Base-by-base conservation (phyloP, 2,888 invertebrate species). In the Drosophila mulleri region DNA sequence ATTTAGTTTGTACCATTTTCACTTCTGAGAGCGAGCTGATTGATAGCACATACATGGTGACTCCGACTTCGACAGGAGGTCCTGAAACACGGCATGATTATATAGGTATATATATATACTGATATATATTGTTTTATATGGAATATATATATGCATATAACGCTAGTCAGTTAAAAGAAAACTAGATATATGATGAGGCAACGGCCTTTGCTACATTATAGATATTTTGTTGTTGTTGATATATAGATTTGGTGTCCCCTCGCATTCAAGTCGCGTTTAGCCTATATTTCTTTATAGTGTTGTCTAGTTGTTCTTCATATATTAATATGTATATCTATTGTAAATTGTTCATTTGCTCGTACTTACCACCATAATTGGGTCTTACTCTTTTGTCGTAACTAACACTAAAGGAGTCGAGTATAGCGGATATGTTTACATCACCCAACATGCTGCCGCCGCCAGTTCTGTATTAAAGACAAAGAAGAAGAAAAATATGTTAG, bases 351-450 rank as follows among this genome's bases (percentile, higher is more conserved):
- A 1, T 8, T 29, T 29, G 70, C 54, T 63, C 47, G 37, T 91
- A 93, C 96, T 95, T 94, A 98, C 98, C 98, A 96, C 98, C 98
- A 94, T 98, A 98, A 94, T 98, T 98, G 93, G 98, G 98, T 95
- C 98, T 97, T 96, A 99, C 97, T 96, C 98, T 96, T 96, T 98
- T 99, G 95, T 99, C 98, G 94, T 98, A 98, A 94, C 97, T 98
- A 94, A 97, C 96, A 94, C 98, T 98, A 95, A 98, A 97, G 92
- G 97, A 97, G 94, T 98, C 97, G 94, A 98, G 95, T 93, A 98
- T 98, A 93, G 97, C 97, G 92, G 98, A 98, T 94, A 98, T 98
- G 95, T 98, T 98, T 93, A 97, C 97, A 93, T 97, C 97, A 91
- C 97, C 97, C 93, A 97, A 95, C 96, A 96, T 97, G 94, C 97